Conservation (phyloP, 1,140 invertebrate genomes). For the Gonatopus flavifemur region DNA sequence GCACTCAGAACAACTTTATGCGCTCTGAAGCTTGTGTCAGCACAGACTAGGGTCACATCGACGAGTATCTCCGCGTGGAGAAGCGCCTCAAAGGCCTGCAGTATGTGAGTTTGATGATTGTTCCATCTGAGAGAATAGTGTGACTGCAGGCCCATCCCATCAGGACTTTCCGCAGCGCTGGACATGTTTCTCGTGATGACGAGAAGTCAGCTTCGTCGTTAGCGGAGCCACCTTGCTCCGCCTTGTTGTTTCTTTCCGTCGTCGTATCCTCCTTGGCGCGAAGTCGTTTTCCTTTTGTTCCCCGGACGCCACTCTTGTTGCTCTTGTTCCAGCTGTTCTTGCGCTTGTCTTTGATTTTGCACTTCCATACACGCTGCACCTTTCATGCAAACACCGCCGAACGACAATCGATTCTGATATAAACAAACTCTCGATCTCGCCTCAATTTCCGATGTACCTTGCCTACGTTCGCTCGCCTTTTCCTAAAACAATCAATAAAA, state of each 20-base stretch:
- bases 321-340: conserved; percentile 15
- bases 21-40: conserved; percentile 77
- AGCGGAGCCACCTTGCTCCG: conserved; percentile 44
- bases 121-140: conserved; percentile 91
- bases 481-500: too few relatives aligned
- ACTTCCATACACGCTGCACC: neutral
- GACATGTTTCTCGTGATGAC: conserved; percentile 48
- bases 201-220: conserved; percentile 27
- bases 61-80: conserved; percentile 82
- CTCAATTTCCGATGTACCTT: neutral
- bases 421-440: neutral
- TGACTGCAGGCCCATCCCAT: conserved; percentile 65
- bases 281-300: conserved; percentile 13
- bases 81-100: conserved; percentile 81
- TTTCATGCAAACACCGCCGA: conserved; percentile 10
- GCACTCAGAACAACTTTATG: conserved; percentile 90
- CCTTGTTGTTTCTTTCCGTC: conserved; percentile 24
- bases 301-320: neutral
- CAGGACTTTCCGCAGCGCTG: conserved; percentile 48
- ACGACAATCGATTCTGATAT: neutral
- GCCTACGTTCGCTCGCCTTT: neutral
- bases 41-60: conserved; percentile 86
- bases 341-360: too few relatives aligned
- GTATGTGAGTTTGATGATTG: conserved; percentile 85
- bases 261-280: conserved; percentile 18